Percentiles rank a stretch among this genome's conserved stretches.
Evolutionary conservation across 2,888 invertebrate genomes (phyloP).

Genomic region (Crocallis elinguaria): DNA sequence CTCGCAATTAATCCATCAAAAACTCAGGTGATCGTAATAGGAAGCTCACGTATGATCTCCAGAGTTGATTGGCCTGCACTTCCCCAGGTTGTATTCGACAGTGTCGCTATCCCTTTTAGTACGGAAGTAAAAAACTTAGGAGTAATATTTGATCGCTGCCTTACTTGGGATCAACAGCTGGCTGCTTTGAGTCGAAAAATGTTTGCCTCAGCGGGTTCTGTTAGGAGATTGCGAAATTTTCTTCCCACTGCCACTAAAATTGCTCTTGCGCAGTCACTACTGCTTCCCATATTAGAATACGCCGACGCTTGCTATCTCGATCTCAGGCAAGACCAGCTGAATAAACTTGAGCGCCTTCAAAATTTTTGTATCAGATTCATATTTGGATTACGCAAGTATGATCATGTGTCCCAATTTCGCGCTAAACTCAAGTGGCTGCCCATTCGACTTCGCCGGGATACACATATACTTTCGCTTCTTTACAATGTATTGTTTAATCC

Average conservation of each 20-base stretch:
- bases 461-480: too few species aligned
- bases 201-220: neutral
- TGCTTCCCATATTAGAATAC: too few species aligned
- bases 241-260: slow-evolving; percentile 13
- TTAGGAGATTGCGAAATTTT: slow-evolving; percentile 1
- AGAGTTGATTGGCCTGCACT: neutral
- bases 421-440: too few species aligned
- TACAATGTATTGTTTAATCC: too few species aligned
- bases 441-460: too few species aligned
- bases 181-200: neutral
- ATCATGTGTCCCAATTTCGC: too few species aligned
- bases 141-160: neutral
- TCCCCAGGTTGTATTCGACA: neutral
- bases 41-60: neutral
- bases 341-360: too few species aligned
- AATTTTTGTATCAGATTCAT: too few species aligned
- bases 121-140: neutral
- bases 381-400: too few species aligned
- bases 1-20: slow-evolving; percentile 2
- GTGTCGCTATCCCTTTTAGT: neutral
- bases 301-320: too few species aligned
- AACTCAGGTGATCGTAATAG: slow-evolving; percentile 5
- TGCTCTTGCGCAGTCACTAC: slow-evolving; percentile 44
- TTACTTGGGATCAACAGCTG: slow-evolving; percentile 1
- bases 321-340: too few species aligned